Conservation (phyloP, 2,888 invertebrate genomes). For the Hipparchia sbordonii region DNA sequence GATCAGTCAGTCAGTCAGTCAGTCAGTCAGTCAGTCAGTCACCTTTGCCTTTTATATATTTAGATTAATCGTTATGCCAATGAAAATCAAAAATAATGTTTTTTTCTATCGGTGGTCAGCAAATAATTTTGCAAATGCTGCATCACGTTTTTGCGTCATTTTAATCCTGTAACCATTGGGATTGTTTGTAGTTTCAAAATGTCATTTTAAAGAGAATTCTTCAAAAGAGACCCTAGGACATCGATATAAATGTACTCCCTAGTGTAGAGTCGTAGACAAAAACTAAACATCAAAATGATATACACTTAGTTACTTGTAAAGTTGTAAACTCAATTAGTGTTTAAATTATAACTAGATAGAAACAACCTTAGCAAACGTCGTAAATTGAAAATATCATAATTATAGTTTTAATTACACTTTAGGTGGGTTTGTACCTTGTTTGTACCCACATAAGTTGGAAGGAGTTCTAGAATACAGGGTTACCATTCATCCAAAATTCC, state of each 20-base stretch:
- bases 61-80: too few relatives aligned
- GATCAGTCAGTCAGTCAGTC: too few relatives aligned
- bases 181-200: too few relatives aligned
- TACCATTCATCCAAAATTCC: neutral
- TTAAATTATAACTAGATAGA: constrained; percentile 10
- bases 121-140: too few relatives aligned
- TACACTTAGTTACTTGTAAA: neutral
- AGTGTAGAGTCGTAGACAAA: neutral
- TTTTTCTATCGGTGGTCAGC: too few relatives aligned
- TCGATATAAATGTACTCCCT: too few relatives aligned
- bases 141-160: too few relatives aligned
- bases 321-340: constrained; percentile 10
- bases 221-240: neutral
- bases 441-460: constrained; percentile 10
- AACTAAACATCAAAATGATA: neutral
- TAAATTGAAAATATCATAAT: constrained; percentile 22
- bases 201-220: too few relatives aligned
- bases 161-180: too few relatives aligned
- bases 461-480: neutral
- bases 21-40: too few relatives aligned
- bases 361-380: constrained; percentile 8
- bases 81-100: too few relatives aligned
- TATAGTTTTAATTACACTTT: constrained; percentile 22
- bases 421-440: constrained; percentile 3
- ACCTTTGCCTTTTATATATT: too few relatives aligned